Conservation (phyloP, 1,140 invertebrate genomes). For the Zophobas morio region DNA sequence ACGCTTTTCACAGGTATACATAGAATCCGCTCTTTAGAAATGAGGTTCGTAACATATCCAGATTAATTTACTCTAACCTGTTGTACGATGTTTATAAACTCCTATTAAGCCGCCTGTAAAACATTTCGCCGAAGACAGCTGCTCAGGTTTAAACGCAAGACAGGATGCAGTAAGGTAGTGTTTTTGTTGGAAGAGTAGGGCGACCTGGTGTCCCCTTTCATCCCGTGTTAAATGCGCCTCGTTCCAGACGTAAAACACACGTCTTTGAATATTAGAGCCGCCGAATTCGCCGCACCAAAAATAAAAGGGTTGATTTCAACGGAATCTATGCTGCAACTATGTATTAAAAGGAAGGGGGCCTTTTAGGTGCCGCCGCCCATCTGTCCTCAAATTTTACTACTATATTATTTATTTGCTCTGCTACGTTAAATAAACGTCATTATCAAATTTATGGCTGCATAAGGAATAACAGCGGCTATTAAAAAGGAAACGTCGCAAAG, state of each 20-base stretch:
- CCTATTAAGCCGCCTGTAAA: neutral
- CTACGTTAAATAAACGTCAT: conserved; percentile 14
- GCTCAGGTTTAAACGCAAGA: conserved; percentile 30
- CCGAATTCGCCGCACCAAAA: conserved; percentile 15
- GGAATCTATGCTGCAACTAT: conserved; percentile 12
- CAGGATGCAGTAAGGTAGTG: conserved; percentile 54
- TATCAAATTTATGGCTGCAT: conserved; percentile 7
- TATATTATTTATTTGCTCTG: conserved; percentile 13
- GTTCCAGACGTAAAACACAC: conserved; percentile 38
- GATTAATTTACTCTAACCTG: conserved; percentile 22
- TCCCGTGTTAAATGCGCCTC: conserved; percentile 21
- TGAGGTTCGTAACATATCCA: neutral
- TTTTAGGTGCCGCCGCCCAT: neutral
- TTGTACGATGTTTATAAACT: conserved; percentile 17
- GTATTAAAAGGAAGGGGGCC: neutral
- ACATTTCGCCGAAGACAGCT: neutral
- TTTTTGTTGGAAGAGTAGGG: conserved; percentile 34
- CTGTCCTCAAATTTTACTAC: neutral
- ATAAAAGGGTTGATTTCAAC: conserved; percentile 15
- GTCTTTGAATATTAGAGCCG: conserved; percentile 18
- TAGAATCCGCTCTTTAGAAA: neutral
- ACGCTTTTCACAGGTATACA: too few species aligned
- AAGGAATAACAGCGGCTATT: neutral
- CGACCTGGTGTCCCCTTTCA: conserved; percentile 9
- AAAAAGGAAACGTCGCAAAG: neutral